Conservation (phyloP, 2,113 vertebrate species). For the Platysteira castanea region DNA sequence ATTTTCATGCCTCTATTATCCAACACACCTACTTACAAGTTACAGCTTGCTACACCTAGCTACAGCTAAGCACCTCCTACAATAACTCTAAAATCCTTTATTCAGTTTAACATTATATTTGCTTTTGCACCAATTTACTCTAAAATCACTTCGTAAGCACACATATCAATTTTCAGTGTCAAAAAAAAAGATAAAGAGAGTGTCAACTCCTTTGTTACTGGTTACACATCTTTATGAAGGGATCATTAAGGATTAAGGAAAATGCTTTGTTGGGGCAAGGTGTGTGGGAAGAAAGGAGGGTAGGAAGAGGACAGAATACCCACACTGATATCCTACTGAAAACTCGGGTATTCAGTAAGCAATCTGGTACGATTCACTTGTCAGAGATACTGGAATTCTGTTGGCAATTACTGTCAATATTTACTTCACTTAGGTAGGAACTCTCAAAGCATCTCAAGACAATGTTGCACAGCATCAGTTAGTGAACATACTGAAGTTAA, state of each 20-base stretch:
- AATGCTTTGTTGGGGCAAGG: neutral
- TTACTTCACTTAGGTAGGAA: neutral
- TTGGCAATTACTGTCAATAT: neutral
- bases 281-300: fast-evolving
- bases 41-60: neutral
- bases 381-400: neutral
- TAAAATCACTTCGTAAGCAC: neutral
- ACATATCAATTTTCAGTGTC: neutral
- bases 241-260: neutral
- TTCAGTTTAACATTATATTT: neutral
- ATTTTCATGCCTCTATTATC: neutral
- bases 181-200: neutral
- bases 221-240: neutral
- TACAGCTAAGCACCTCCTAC: neutral
- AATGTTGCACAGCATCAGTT: neutral
- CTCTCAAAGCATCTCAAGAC: neutral
- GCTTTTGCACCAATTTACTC: neutral
- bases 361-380: neutral
- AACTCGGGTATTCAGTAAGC: neutral
- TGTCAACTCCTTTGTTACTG: neutral
- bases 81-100: neutral
- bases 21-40: neutral
- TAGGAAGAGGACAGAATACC: neutral
- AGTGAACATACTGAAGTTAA: neutral
- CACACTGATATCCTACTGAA: neutral